Evolutionary conservation across 1,140 invertebrate species (phyloP), one percentile per base, ranked within the genome.

Genomic region (Drosophila sturtevanti): DNA sequence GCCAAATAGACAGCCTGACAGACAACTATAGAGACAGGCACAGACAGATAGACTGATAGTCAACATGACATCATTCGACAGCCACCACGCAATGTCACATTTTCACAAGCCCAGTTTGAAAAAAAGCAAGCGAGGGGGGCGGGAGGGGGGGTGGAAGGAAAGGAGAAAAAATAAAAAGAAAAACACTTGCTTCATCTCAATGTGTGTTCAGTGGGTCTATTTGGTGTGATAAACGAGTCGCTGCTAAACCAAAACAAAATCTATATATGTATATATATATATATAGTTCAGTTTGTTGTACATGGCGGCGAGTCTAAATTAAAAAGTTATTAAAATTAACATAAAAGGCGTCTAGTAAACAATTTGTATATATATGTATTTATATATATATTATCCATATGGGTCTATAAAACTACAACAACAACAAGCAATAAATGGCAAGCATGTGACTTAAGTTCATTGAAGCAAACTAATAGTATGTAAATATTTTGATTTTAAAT

Each of bases 11-110:
- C 34, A 55, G 41, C 14, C 14, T 16, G 24, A 41, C 31, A 63
- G 67, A 38, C 31, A 44, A 37, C 41, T 35, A 58, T n/a, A 48
- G 38, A 48, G 16, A 38, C 10, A 41, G 34, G 37, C 34, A 41
- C 1, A 10, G 34, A 38, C 35, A 51, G 51, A 55, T 14, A 72
- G 54, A 63, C 54, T 64, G 62, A 77, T 54, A 75, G 63, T 27
- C 44, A 72, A 77, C 79, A 82, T 87, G 84, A 87, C 82, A 87
- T 87, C 82, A 87, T 89, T 79, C 79, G 69, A 68, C 75, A 77
- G 65, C 71, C 62, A 63, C 54, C 62, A 82, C 68, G 65, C 41
- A 48, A 63, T 76, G 82, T 69, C 79, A 72, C 65, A 77, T 89
- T 86, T 87, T 68, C 82, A 69, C 78, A 74, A 71, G 24, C 65